Evolutionary conservation across 2,888 invertebrate genomes (phyloP), one percentile per base, ranked within the genome.

Genomic region (Troides oblongomaculatus): DNA sequence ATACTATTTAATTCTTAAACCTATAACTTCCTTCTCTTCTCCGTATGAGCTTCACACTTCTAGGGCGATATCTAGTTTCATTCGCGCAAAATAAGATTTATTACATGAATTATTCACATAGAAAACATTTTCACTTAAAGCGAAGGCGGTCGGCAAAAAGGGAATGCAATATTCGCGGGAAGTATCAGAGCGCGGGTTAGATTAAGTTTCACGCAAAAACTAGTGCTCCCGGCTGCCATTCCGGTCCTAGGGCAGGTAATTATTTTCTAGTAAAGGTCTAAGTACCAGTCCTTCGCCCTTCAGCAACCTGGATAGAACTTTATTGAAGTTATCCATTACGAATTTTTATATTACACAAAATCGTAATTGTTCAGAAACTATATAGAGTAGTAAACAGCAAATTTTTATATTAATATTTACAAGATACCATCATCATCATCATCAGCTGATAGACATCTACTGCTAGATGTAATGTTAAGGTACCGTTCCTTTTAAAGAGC

Each of bases 121-220:
- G 64, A 39, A 46, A 25, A 65, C 21, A 69, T 65, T 62, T 65
- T 69, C 69, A 65, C 69, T 69, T 69, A 69, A 43, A 21, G 53
- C 43, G 46, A 65, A 50, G 17, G 56, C 39, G 7, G 53, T 10
- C 17, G 4, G 65, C 65, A 69, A 70, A 66, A 70, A 70, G 66
- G 70, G 59, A 70, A 70, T 62, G 66, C 66, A 70, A 70, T 70
- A 70, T 70, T 70, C 70, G 70, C 70, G 70, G 70, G 70, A 70
- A 69, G 65, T 69, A 61, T 64, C 69, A 65, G 69, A 30, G 65
- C 65, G 43, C 65, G 61, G 60, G 3, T 64, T 70, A 70, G 70
- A 70, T 70, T 70, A 36, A 66, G 43, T 70, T 70, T 66, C 70
- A 66, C 39, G 63, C 59, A 70, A 70, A 70, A 70, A 70, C 62